A percentile compares a stretch with the other conserved stretches of the same genome.
Evolutionary conservation across 2,113 vertebrate species (phyloP).

Genomic region (Hypanus sabinus): DNA sequence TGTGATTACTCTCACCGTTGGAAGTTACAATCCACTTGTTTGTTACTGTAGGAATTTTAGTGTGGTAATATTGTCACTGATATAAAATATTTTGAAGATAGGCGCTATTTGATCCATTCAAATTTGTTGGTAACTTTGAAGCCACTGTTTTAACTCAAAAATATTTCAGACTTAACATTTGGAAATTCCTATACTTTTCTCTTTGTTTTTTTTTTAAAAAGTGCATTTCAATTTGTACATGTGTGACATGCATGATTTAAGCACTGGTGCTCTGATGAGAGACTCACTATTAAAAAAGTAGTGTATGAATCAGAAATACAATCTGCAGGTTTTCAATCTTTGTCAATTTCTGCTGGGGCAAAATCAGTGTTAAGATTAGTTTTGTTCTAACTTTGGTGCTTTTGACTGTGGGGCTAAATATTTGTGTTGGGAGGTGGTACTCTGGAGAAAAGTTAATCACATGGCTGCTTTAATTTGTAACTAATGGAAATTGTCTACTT

Average conservation of each 20-base stretch:
- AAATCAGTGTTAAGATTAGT: background rate
- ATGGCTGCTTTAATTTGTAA: background rate
- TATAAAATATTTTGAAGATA: background rate
- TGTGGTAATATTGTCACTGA: background rate
- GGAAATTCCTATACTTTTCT: background rate
- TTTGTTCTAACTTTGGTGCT: slow-evolving; percentile 10
- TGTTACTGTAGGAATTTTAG: background rate
- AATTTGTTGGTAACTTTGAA: background rate
- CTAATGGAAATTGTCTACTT: background rate
- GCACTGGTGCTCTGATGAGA: background rate
- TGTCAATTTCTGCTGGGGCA: background rate
- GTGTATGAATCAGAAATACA: background rate
- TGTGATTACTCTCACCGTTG: background rate
- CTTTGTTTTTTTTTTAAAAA: background rate
- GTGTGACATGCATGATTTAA: background rate
- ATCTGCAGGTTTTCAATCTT: background rate
- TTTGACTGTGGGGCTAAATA: slow-evolving; percentile 3
- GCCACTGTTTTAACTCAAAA: background rate
- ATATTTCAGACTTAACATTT: background rate
- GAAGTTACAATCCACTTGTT: background rate
- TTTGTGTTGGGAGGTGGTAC: background rate
- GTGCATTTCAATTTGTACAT: background rate
- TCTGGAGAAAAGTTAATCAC: no score
- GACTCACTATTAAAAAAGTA: background rate
- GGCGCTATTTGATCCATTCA: background rate